These are phyloP conservation scores for Nipponacmea schrenckii DNA, from an alignment of 2,888 invertebrate species.

Conservation along the genomic window DNA sequence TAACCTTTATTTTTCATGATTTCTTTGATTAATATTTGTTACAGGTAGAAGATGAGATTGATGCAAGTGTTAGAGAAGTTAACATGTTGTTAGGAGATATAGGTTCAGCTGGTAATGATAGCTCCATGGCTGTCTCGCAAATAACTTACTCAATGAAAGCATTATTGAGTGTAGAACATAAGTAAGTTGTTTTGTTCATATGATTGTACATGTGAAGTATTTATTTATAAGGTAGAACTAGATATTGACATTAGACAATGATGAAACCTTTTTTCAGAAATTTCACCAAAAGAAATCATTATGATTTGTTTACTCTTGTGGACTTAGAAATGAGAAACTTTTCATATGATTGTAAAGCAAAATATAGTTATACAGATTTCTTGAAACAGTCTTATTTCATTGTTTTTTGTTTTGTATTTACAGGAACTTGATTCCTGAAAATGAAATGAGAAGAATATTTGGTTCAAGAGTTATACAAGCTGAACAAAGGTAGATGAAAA, in stretches of 20 bases:
- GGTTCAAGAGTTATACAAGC: constrained; percentile 81
- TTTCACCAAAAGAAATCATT: too few relatives aligned
- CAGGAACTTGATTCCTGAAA: constrained; percentile 81
- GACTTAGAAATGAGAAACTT: too few relatives aligned
- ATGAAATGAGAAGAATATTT: constrained; percentile 84
- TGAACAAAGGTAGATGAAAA: constrained; percentile 71
- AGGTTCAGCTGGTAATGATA: constrained; percentile 24
- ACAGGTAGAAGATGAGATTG: constrained; percentile 75
- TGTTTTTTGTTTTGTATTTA: constrained; percentile 11
- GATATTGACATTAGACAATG: too few relatives aligned
- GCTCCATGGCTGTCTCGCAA: constrained; percentile 18
- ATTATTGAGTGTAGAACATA: constrained; percentile 71
- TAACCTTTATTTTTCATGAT: too few relatives aligned
- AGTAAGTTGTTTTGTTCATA: constrained; percentile 34
- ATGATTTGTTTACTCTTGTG: too few relatives aligned
- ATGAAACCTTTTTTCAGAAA: too few relatives aligned
- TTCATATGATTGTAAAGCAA: too few relatives aligned
- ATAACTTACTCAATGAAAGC: constrained; percentile 64
- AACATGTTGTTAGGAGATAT: constrained; percentile 76
- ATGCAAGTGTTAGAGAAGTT: constrained; percentile 76
- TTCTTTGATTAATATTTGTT: background rate
- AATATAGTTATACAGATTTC: too few relatives aligned
- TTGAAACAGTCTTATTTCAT: too few relatives aligned
- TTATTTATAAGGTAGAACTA: background rate
- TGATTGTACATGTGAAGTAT: too few relatives aligned